Evolutionary conservation across 1,140 invertebrate species (phyloP), one percentile per base, ranked within the genome.

Genomic region (Papilio polyxenes): DNA sequence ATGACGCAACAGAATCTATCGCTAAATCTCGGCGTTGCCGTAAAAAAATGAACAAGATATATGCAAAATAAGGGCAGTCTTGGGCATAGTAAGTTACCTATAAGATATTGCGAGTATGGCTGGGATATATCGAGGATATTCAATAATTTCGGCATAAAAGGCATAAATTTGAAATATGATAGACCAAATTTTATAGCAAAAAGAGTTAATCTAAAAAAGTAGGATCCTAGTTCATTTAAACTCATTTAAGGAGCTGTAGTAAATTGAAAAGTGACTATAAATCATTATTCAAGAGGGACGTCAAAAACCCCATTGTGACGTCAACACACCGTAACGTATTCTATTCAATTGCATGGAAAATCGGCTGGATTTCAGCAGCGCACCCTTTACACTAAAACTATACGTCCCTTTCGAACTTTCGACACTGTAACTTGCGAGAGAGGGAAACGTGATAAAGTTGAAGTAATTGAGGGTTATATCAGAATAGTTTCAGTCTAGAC

Each of bases 331-430:
- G 85, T 94, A 91, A 93, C 88, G 87, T 90, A 89, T 90, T 93
- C 90, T 92, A 94, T 93, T 94, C 93, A 94, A 94, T 93, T 93
- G 92, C 90, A 89, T 90, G 91, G 92, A 94, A 94, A 94, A 94
- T 94, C 92, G 88, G 85, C 85, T 85, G 88, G 89, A 93, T 94
- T 92, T 89, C 87, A 89, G 87, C 85, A 83, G 87, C 87, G 88
- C 88, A 89, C 90, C 91, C 91, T 89, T 87, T 80, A 83, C 81
- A 80, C 80, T 80, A 56, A 81, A 75, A 74, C 62, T 72, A 78
- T 40, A 83, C 76, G 53, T 92, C 90, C 82, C 81, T 87, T 80
- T 91, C 85, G 10, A 85, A 78, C 87, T 81, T 80, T 49, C 15
- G 23, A 23, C n/a, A 56, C 48, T 48, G 69, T 51, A 13, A 48